A percentile compares a stretch with the other conserved stretches of the same genome.
These are phyloP conservation scores for Centroberyx gerrardi DNA, from an alignment of 2,797 vertebrate genomes.

Conservation along the genomic window DNA sequence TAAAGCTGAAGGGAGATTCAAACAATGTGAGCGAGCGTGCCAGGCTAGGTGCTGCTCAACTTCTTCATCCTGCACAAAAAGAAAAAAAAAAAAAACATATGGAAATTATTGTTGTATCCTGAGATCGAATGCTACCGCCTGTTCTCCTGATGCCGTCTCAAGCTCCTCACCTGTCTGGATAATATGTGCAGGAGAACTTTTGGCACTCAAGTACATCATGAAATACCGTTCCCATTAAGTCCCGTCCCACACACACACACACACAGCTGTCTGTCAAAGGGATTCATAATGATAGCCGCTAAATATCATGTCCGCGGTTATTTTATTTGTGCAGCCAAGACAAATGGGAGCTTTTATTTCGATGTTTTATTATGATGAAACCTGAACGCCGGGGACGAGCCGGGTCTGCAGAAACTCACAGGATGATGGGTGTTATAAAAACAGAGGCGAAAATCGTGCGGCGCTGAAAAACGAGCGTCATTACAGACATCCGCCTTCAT, in stretches of 20 bases:
- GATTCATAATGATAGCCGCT: background rate
- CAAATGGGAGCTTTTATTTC: slow-evolving; percentile 2
- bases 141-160: too few species aligned
- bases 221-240: background rate
- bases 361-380: slow-evolving; percentile 13
- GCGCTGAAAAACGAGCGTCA: background rate
- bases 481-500: too few species aligned
- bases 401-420: background rate
- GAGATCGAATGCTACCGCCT: background rate
- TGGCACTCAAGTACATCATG: too few species aligned
- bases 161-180: too few species aligned
- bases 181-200: too few species aligned
- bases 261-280: background rate
- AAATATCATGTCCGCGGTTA: background rate
- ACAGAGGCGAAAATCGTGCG: background rate
- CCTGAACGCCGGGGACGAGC: background rate
- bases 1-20: background rate
- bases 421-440: background rate
- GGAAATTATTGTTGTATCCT: background rate
- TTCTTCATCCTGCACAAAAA: background rate
- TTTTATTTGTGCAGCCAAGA: background rate
- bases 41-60: too few species aligned
- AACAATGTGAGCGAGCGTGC: background rate
- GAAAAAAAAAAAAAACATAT: background rate
- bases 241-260: too few species aligned